phyloP scores from a whole-genome alignment of 2,888 invertebrate genomes.

The Steinernema hermaphroditum region DNA sequence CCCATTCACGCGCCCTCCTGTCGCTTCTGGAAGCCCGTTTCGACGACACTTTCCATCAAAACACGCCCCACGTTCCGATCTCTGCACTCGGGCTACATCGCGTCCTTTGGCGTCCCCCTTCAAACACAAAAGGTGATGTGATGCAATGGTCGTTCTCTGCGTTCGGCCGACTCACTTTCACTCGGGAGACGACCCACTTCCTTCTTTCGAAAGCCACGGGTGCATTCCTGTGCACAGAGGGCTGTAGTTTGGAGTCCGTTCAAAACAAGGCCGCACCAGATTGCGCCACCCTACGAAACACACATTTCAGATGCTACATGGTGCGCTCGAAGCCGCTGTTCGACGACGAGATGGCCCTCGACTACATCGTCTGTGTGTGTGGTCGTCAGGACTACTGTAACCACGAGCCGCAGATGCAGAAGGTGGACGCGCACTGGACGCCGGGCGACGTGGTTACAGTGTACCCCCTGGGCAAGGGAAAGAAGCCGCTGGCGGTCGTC shows the following conservation, averaged over 20 bases:
- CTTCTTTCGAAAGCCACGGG: too few relatives aligned
- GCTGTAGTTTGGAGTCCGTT: too few relatives aligned
- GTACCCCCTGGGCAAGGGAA: not conserved
- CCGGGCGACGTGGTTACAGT: not conserved
- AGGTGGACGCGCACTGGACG: constrained; percentile 5
- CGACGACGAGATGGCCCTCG: constrained; percentile 42
- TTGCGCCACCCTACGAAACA: too few relatives aligned
- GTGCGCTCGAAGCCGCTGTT: constrained; percentile 46
- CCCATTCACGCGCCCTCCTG: not conserved
- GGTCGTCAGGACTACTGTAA: constrained; percentile 48
- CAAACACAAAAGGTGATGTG: constrained; percentile 10
- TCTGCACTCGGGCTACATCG: not conserved
- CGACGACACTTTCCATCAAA: not conserved
- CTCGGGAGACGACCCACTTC: not conserved
- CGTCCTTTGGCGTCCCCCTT: not conserved
- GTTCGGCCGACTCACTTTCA: constrained; percentile 3
- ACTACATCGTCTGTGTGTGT: constrained; percentile 49
- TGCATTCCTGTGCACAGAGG: too few relatives aligned
- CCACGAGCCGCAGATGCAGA: constrained; percentile 21
- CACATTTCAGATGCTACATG: constrained; percentile 45
- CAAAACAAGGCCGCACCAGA: too few relatives aligned
- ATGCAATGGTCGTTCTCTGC: constrained; percentile 18
- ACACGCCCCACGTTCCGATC: constrained; percentile 1
- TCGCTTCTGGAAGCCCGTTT: not conserved
- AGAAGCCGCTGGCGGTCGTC: not conserved